These are phyloP conservation scores for Eugnorisma glareosa DNA, from an alignment of 2,888 invertebrate genomes.

Conservation along the genomic window DNA sequence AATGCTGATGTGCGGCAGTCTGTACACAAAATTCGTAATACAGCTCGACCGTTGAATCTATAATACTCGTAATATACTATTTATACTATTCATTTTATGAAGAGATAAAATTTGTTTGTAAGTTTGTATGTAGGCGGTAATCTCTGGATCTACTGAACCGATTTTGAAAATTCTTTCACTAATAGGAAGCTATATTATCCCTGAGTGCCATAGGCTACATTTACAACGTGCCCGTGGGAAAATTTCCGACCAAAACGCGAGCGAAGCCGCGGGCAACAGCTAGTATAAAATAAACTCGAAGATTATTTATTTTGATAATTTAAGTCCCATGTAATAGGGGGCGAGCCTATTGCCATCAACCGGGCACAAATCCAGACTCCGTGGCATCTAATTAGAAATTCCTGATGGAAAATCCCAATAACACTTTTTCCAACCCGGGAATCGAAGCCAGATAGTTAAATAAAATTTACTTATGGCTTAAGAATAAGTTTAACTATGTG, in stretches of 20 bases:
- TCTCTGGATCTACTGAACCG: no score
- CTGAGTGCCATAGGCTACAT: no score
- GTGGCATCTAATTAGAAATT: background rate
- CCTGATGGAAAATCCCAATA: background rate
- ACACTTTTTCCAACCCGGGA: background rate
- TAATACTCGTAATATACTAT: no score
- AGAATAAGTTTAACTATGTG: background rate
- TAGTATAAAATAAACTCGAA: background rate
- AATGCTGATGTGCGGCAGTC: background rate
- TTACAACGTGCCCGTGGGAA: no score
- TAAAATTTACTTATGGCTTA: background rate
- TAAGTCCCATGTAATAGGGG: background rate
- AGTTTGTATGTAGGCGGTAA: no score
- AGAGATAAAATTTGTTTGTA: no score
- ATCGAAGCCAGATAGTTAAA: background rate
- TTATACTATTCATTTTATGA: no score
- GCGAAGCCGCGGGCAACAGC: no score
- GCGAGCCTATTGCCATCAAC: background rate
- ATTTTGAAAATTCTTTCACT: no score
- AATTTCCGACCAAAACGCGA: no score
- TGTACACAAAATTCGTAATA: background rate
- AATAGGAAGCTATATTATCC: no score
- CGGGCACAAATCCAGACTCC: background rate
- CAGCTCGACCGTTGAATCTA: background rate
- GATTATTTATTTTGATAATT: background rate